Conservation (phyloP, 2,113 vertebrate species). For the Marmota monax region DNA sequence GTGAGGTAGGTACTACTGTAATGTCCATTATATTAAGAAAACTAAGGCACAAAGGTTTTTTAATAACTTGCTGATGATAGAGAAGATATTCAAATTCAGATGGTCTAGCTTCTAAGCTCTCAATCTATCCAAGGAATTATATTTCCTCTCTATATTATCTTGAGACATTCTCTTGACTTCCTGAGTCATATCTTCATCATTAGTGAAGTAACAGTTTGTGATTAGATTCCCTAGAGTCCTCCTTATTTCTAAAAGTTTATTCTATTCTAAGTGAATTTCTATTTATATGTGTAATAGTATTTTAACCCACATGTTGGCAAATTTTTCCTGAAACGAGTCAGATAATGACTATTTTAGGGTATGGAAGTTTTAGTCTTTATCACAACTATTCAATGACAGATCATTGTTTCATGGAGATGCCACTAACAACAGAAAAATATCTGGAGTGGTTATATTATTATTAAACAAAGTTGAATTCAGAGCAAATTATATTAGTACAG, state of each 20-base stretch:
- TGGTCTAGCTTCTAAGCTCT: neutral
- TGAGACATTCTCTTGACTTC: neutral
- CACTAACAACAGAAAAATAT: neutral
- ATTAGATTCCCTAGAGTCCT: neutral
- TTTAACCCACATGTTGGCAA: neutral
- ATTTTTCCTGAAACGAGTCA: neutral
- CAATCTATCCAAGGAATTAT: neutral
- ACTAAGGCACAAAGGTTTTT: neutral
- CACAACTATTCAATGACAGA: neutral
- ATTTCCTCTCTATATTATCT: neutral
- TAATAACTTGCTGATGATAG: neutral
- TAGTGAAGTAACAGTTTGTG: neutral
- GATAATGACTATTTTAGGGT: slow-evolving; percentile 45
- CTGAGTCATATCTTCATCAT: neutral
- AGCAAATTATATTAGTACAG: neutral
- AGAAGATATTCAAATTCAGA: neutral
- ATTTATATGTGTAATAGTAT: neutral
- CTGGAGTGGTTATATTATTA: neutral
- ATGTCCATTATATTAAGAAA: neutral
- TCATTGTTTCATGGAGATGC: neutral
- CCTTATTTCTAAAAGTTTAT: neutral
- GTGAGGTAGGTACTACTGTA: neutral
- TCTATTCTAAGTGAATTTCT: neutral
- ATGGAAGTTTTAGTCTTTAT: neutral
- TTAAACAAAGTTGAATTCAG: neutral